Evolutionary conservation across 2,797 vertebrate genomes (phyloP), one percentile per base, ranked within the genome.

Genomic region (Karalla daura): DNA sequence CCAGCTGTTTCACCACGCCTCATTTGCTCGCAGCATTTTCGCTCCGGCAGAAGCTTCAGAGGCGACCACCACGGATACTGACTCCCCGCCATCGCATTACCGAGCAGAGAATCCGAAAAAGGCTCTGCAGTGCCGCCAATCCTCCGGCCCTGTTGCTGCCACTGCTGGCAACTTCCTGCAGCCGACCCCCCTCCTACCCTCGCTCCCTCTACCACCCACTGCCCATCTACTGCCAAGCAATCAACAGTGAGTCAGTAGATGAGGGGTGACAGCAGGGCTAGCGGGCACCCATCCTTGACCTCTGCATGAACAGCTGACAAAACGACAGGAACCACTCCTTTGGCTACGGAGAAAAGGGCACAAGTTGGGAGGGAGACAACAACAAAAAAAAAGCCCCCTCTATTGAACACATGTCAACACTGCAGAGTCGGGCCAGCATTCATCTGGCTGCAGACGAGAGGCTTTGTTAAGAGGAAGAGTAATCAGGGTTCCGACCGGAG

Each of bases 1-100:
- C 89, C 91, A 91, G 90, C 89, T 92, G 90, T 86, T 89, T 84
- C 30, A 73, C 77, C 85, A 86, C 32, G 84, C 87, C 88, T 91
- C 89, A 92, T 92, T 92, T 90, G 81, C 88, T 85, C 70, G 5
- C 76, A 83, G 82, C 80, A 20, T 86, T 89, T 89, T 76, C 80
- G 73, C 74, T 66, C 68, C 44, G n/a, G 61, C 85, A 73, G 71
- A 86, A 69, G 81, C 82, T 77, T 82, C 50, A 39, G 68, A 89
- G 86, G 76, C 37, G 5, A 64, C 76, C 62, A 54, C 61, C 45
- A 17, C 3, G 47, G 68, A 80, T 54, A 18, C 64, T 4, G 30
- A 44, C 24, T 33, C 21, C 27, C 46, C 15, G 20, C 35, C 51
- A 60, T 50, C 55, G 45, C 76, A 62, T 63, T 30, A 74, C 50